A percentile compares a stretch with the other conserved stretches of the same genome.
These are phyloP conservation scores for Cylindroiulus punctatus DNA, from an alignment of 2,888 invertebrate genomes.

Conservation along the genomic window DNA sequence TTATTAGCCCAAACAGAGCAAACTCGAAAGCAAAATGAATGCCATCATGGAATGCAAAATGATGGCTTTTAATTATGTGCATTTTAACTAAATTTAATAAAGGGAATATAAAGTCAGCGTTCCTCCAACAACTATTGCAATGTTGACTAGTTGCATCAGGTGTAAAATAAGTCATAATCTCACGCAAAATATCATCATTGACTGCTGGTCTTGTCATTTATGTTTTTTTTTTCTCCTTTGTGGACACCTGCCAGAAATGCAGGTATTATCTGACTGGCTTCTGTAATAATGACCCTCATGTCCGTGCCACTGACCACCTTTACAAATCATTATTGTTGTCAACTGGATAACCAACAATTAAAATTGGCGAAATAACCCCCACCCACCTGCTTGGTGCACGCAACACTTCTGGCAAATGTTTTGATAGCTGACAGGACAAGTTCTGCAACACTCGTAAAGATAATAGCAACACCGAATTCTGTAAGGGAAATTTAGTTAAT, in stretches of 20 bases:
- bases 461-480: background rate
- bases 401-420: background rate
- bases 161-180: background rate
- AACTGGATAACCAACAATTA: background rate
- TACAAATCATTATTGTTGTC: slow-evolving; percentile 40
- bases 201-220: too few relatives aligned
- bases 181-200: background rate
- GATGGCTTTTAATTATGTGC: too few relatives aligned
- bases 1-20: too few relatives aligned
- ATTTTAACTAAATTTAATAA: too few relatives aligned
- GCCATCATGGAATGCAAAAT: too few relatives aligned
- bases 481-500: background rate
- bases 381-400: background rate
- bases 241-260: background rate
- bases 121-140: too few relatives aligned
- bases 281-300: background rate
- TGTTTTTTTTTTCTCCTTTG: background rate
- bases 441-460: slow-evolving; percentile 18
- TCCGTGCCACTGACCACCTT: background rate
- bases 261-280: background rate
- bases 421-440: background rate
- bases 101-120: too few relatives aligned
- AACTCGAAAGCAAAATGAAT: too few relatives aligned
- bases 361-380: background rate
- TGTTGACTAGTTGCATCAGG: too few relatives aligned